Base-by-base conservation (phyloP, 2,797 vertebrate genomes). In the Danio kyathit region DNA sequence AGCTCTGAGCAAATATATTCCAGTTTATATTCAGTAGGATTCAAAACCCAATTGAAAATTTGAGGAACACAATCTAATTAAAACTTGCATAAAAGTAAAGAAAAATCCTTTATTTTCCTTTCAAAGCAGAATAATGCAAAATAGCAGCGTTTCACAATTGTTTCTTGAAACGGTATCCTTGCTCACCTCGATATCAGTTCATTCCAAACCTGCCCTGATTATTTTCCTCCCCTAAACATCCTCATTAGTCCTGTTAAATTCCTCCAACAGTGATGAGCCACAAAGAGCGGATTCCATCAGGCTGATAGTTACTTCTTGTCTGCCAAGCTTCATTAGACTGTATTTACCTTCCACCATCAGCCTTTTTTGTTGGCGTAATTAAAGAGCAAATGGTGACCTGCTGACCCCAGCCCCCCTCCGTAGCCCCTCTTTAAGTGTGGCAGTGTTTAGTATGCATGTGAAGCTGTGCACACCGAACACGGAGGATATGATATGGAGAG, bases 361-460 rank as follows among this genome's bases (percentile, higher is more conserved):
- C 86, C 87, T 88, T 88, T 89, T 91, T 82, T 87, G 85, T 90
- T 85, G 88, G 89, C 77, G 78, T 90, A 93, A 92, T 94, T 94
- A 92, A 89, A 82, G 88, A 86, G 85, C 82, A 88, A 91, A 92
- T 86, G 75, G 60, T 89, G 90, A 92, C 91, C 89, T 63, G 7
- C 1, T 63, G 60, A 77, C 56, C 77, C 67, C 76, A 57, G 46
- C 79, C 77, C 82, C 64, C 77, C 61, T 51, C 76, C 41, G 52
- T 56, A 8, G 44, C 65, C 38, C 78, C 77, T 51, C 38, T 72
- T 87, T 69, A 85, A 71, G 46, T 17, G 80, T 60, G 57, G 19
- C 65, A 56, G 80, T 74, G 80, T 86, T 90, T 81, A 88, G 81
- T 77, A 86, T 88, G 85, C 83, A 82, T 38, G 38, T 19, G 54